phyloP scores from a whole-genome alignment of 2,113 vertebrate genomes.

The Sprattus sprattus region DNA sequence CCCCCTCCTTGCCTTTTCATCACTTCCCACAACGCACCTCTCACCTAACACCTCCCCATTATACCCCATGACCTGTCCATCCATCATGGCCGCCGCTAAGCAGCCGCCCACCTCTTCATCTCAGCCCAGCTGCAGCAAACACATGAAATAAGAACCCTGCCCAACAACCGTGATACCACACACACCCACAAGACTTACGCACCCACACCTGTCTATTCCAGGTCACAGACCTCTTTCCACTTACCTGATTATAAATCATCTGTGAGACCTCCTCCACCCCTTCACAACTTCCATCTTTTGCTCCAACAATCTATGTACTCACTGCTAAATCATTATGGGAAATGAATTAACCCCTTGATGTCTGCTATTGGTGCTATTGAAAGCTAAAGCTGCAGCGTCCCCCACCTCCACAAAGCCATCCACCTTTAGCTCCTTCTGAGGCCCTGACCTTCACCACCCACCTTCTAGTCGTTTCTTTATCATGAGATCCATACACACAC shows the following conservation, averaged over 20 bases:
- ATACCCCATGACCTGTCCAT: neutral
- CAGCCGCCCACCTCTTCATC: neutral
- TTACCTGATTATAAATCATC: neutral
- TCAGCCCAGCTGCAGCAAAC: neutral
- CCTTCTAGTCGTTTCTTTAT: neutral
- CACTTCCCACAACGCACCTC: constrained; percentile 1
- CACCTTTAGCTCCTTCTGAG: neutral
- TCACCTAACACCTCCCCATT: neutral
- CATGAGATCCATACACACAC: neutral
- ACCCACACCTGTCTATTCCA: neutral
- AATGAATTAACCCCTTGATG: neutral
- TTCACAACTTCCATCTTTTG: neutral
- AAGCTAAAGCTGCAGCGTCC: neutral
- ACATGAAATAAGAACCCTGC: neutral
- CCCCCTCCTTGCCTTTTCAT: neutral
- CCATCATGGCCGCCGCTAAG: neutral
- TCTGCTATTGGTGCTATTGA: neutral
- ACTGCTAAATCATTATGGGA: neutral
- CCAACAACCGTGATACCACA: neutral
- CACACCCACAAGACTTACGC: neutral
- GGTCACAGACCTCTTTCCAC: constrained; percentile 12
- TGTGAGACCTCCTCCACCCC: neutral
- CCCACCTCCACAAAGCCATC: neutral
- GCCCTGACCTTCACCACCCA: no score
- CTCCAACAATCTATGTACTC: neutral